A percentile compares a stretch with the other conserved stretches of the same genome.
Conservation (phyloP, 2,888 invertebrate genomes). For the Pheosia tremula region DNA sequence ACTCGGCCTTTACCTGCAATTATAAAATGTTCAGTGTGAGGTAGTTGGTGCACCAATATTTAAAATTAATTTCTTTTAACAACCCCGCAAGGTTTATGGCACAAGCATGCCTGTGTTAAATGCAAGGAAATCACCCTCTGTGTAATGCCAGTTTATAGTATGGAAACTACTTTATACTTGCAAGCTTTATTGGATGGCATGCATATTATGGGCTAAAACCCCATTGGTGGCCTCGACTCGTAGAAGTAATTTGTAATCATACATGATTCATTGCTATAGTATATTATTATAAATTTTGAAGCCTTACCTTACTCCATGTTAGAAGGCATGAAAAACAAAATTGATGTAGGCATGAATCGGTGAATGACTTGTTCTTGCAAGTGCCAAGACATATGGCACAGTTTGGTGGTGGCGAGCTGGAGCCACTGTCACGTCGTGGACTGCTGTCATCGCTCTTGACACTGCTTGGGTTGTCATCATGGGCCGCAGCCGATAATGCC, state of each 20-base stretch:
- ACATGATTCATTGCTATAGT: too few species aligned
- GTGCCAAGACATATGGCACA: conserved; percentile 97
- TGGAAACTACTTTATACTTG: too few species aligned
- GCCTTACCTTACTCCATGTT: conserved; percentile 94
- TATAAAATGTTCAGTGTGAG: conserved; percentile 13
- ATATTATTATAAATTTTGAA: conserved; percentile 7
- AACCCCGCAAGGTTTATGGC: too few species aligned
- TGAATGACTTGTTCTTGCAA: conserved; percentile 94
- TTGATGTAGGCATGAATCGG: conserved; percentile 96
- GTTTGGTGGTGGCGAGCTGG: conserved; percentile 90
- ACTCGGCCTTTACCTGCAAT: conserved; percentile 94
- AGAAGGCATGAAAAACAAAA: conserved; percentile 97
- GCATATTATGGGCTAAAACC: too few species aligned
- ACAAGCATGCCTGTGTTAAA: too few species aligned
- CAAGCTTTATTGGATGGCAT: too few species aligned
- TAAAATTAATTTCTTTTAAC: neutral
- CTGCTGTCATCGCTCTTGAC: conserved; percentile 79
- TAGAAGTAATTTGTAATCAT: too few species aligned
- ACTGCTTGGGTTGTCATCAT: conserved; percentile 71
- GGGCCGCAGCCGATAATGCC: conserved; percentile 53
- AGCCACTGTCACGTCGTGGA: conserved; percentile 63
- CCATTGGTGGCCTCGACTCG: too few species aligned
- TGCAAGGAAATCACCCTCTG: too few species aligned
- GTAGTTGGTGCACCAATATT: neutral
- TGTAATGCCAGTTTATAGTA: too few species aligned